A percentile compares a stretch with the other conserved stretches of the same genome.
Conservation (phyloP, 2,113 vertebrate genomes). For the Mus pahari region DNA sequence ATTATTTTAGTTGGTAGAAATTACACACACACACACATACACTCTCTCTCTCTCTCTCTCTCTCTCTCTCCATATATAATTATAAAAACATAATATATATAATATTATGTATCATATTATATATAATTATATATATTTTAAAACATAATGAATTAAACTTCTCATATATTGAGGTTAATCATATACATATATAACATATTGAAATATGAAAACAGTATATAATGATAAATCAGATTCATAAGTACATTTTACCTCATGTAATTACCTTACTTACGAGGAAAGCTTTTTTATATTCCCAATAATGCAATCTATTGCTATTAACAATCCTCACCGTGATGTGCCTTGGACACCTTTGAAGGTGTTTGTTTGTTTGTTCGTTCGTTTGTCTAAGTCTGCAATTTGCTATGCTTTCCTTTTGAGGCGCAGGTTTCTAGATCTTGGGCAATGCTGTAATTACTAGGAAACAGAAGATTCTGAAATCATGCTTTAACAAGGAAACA, state of each 20-base stretch:
- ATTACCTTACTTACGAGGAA: neutral
- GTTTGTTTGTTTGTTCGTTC: too few species aligned
- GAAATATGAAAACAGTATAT: neutral
- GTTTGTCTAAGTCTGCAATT: neutral
- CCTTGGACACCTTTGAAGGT: neutral
- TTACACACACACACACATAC: too few species aligned
- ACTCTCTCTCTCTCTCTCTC: too few species aligned
- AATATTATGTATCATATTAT: neutral
- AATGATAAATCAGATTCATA: neutral
- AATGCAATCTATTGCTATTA: neutral
- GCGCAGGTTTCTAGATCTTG: neutral
- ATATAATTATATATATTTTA: neutral
- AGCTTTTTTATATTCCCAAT: neutral
- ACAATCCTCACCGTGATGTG: neutral
- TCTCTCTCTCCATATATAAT: too few species aligned
- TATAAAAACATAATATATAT: neutral
- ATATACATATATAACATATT: neutral
- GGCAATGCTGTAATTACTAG: neutral
- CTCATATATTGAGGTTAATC: neutral
- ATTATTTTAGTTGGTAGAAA: neutral
- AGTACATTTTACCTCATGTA: neutral
- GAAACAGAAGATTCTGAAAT: slow-evolving; percentile 28
- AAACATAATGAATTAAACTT: neutral
- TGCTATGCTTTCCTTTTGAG: neutral
- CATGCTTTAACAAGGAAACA: neutral